Percentiles rank a stretch among this genome's conserved stretches.
Evolutionary conservation across 2,113 vertebrate genomes (phyloP).

Genomic region (Probosciger aterrimus): DNA sequence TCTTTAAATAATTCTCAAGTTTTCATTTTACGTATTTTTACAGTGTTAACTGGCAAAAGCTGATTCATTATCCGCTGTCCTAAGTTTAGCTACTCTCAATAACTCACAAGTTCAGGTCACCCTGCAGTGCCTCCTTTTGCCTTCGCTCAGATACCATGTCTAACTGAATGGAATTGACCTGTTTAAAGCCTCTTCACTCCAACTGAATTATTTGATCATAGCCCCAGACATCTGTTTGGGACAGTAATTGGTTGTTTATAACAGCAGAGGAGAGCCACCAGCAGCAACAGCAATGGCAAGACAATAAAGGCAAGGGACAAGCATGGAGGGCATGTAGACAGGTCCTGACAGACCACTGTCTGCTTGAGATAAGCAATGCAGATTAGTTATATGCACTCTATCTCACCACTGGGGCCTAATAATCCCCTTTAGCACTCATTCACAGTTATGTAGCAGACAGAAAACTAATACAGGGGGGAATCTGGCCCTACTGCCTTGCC

Average conservation of each 20-base stretch:
- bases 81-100: conserved; percentile 55
- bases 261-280: conserved; percentile 71
- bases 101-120: conserved; percentile 66
- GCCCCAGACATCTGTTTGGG: conserved; percentile 85
- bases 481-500: conserved; percentile 56
- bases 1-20: neutral
- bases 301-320: conserved; percentile 76
- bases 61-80: conserved; percentile 41
- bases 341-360: conserved; percentile 72
- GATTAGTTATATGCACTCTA: conserved; percentile 76
- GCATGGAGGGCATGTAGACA: conserved; percentile 70
- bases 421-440: conserved; percentile 80
- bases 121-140: conserved; percentile 66
- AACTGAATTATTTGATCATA: conserved; percentile 87
- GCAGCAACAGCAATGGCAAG: conserved; percentile 59
- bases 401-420: conserved; percentile 71
- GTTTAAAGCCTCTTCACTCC: conserved; percentile 81
- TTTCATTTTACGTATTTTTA: conserved; percentile 23
- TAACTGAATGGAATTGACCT: conserved; percentile 88
- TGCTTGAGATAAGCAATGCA: conserved; percentile 74
- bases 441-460: conserved; percentile 70
- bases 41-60: neutral
- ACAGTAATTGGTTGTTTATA: conserved; percentile 87
- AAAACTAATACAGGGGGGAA: conserved; percentile 72
- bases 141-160: conserved; percentile 78